Evolutionary conservation across 2,888 invertebrate species (phyloP), one percentile per base, ranked within the genome.

Genomic region (Limnephilus auricula): DNA sequence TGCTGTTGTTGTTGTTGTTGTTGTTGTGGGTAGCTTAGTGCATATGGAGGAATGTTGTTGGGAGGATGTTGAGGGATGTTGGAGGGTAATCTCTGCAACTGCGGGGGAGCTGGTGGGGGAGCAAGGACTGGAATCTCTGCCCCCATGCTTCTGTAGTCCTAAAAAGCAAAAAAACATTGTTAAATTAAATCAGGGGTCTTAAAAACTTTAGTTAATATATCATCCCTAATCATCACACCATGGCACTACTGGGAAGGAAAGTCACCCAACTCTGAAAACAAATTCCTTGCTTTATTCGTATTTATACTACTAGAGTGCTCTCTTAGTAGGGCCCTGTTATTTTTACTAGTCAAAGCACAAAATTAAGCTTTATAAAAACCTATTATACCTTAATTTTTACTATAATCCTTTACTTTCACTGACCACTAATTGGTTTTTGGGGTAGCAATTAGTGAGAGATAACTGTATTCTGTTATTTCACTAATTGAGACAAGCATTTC

Each of bases 101-200:
- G 32, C 10, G 82, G 88, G 40, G 90, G 86, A 5, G 90, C 37
- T 18, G 92, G 92, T n/a, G 92, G 84, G 13, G 92, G 92, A 25
- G 83, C 82, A 84, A 90, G n/a, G 12, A 87, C 82, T 45, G 87
- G 83, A 80, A 89, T 84, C 18, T 92, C 92, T 15, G 78, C 84
- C 5, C 86, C 79, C 79, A 89, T 91, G 34, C 82, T 92, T 90
- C 94, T 93, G 91, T 94, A 94, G 92, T 94, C 94, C 94, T 94
- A 93, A 79, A 93, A 93, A 65, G 32, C n/a, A 86, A n/a, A 65
- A 78, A 87, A 87, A 31, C 65, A 65, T 65, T 65, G 25, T 25
- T 65, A 6, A 65, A 65, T 25, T n/a, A 65, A 25, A 65, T n/a
- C 65, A 79, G 65, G 78, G 30, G 32, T 90, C 86, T 87, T 40